These are phyloP conservation scores for Marasmarcha lunaedactyla DNA, from an alignment of 2,888 invertebrate species.

Conservation along the genomic window DNA sequence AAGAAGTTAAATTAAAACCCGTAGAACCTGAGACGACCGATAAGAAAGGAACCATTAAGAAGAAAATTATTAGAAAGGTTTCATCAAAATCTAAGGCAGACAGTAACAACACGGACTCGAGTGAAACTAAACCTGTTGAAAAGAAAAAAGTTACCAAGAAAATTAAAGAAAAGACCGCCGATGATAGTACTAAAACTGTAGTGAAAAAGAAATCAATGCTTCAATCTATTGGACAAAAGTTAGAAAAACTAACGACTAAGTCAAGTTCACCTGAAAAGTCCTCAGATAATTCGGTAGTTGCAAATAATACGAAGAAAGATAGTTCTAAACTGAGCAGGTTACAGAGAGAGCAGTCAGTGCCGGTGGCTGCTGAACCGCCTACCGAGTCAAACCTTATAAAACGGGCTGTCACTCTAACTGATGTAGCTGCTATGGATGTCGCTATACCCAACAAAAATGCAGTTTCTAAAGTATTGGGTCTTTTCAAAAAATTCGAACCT, in stretches of 20 bases:
- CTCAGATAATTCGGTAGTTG: conserved; percentile 24
- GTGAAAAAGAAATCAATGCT: conserved; percentile 76
- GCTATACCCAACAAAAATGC: conserved; percentile 71
- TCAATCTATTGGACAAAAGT: conserved; percentile 81
- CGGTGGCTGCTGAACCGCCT: conserved; percentile 56
- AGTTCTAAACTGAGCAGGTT: conserved; percentile 64
- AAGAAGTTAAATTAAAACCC: conserved; percentile 28
- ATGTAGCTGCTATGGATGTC: conserved; percentile 64
- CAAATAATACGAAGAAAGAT: conserved; percentile 32
- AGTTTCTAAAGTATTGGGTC: conserved; percentile 81
- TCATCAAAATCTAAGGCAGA: conserved; percentile 59
- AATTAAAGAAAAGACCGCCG: conserved; percentile 42
- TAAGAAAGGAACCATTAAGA: conserved; percentile 54
- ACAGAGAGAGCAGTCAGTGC: conserved; percentile 76
- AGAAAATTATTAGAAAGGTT: conserved; percentile 57
- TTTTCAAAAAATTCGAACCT: conserved; percentile 81
- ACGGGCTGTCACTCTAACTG: conserved; percentile 79
- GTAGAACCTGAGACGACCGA: conserved; percentile 33
- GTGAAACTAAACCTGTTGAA: conserved; percentile 37
- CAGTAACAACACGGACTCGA: conserved; percentile 30
- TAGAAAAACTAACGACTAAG: conserved; percentile 75
- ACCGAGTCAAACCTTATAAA: conserved; percentile 78
- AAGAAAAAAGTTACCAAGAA: conserved; percentile 58
- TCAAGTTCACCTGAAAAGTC: conserved; percentile 61
- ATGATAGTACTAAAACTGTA: conserved; percentile 37